phyloP scores from a whole-genome alignment of 2,888 invertebrate genomes.

The Saturnia pavonia region DNA sequence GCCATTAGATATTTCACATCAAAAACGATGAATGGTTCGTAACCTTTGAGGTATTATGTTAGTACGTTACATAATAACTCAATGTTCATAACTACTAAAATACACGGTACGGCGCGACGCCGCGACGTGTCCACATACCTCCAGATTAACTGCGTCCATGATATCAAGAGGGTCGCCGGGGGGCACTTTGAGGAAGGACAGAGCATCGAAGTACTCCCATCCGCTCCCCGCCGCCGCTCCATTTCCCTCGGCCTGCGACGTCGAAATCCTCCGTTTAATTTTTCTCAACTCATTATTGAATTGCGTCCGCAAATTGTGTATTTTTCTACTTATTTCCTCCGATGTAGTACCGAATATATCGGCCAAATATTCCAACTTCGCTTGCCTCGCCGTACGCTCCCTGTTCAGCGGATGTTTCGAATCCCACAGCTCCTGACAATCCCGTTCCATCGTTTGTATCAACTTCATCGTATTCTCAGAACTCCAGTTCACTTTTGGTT shows the following conservation, averaged over 20 bases:
- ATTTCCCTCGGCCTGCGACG: conserved; percentile 31
- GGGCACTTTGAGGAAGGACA: conserved; percentile 58
- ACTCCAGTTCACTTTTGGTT: conserved; percentile 53
- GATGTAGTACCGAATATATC: conserved; percentile 59
- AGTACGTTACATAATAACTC: too few relatives aligned
- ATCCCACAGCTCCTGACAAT: conserved; percentile 71
- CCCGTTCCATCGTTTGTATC: conserved; percentile 60
- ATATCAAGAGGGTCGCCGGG: conserved; percentile 51
- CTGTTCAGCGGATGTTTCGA: conserved; percentile 57
- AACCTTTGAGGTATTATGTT: too few relatives aligned
- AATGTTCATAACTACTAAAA: conserved; percentile 5
- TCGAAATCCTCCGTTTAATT: conserved; percentile 56
- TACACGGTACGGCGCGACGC: not conserved
- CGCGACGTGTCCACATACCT: conserved; percentile 45
- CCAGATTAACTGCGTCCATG: conserved; percentile 65
- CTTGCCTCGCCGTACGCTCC: conserved; percentile 53
- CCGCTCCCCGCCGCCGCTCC: conserved; percentile 45
- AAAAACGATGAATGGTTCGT: too few relatives aligned
- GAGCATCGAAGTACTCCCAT: conserved; percentile 74
- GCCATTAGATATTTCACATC: too few relatives aligned
- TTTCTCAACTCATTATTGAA: conserved; percentile 72
- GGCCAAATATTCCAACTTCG: conserved; percentile 62
- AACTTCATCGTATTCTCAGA: conserved; percentile 63
- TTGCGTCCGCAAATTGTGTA: conserved; percentile 72
- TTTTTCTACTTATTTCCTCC: conserved; percentile 69